phyloP scores from a whole-genome alignment of 2,888 invertebrate species.

The Orchesellides sinensis region DNA sequence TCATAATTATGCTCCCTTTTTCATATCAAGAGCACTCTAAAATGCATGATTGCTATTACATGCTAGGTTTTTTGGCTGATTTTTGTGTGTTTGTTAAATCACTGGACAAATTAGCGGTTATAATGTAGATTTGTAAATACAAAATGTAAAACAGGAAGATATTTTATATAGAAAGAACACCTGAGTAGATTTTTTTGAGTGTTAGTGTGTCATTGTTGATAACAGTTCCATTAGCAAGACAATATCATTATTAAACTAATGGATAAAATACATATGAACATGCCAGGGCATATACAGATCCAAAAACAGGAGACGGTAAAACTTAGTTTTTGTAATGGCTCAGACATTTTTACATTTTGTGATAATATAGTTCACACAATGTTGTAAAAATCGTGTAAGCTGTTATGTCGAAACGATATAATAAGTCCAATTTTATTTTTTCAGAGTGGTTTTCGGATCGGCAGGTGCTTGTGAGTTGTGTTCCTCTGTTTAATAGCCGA shows the following conservation, averaged over 20 bases:
- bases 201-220: slow-evolving; percentile 5
- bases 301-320: background rate
- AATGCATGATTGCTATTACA: background rate
- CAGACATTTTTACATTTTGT: slow-evolving; percentile 20
- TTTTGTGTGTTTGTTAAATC: background rate
- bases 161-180: background rate
- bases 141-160: too few species aligned
- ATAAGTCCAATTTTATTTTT: background rate
- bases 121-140: background rate
- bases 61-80: background rate
- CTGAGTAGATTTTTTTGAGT: background rate
- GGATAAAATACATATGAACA: background rate
- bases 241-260: slow-evolving; percentile 3
- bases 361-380: slow-evolving; percentile 50
- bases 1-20: too few species aligned
- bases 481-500: background rate
- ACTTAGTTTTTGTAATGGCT: slow-evolving; percentile 41
- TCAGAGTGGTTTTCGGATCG: too few species aligned
- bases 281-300: background rate
- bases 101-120: slow-evolving; percentile 17
- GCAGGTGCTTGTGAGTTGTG: background rate
- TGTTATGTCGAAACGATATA: slow-evolving; percentile 24
- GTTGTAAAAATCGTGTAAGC: slow-evolving; percentile 58
- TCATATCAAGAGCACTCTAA: background rate
- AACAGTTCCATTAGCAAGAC: slow-evolving; percentile 44